A percentile compares a stretch with the other conserved stretches of the same genome.
phyloP scores from a whole-genome alignment of 92 coral and sea anemone species.

The Desmophyllum pertusum region DNA sequence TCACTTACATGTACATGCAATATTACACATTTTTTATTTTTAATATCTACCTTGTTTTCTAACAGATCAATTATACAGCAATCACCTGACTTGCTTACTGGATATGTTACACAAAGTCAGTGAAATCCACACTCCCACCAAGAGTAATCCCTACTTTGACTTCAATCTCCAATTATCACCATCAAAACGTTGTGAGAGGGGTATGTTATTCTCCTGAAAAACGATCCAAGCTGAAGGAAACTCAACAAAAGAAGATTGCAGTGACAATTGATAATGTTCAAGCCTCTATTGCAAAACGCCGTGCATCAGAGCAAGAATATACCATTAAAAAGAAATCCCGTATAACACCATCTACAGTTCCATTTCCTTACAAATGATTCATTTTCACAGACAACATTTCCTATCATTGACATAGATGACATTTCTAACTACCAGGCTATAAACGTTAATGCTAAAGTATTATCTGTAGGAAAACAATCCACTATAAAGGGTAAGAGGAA shows the following conservation, averaged over 20 bases:
- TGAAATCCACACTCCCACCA: conserved; percentile 33
- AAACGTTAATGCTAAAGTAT: conserved; percentile 20
- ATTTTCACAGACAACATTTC: conserved; percentile 32
- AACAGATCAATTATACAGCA: no score
- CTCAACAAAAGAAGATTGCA: no score
- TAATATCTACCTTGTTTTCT: no score
- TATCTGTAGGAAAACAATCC: conserved; percentile 36
- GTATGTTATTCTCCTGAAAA: no score
- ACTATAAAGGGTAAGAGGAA: conserved; percentile 30
- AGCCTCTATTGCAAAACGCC: neutral
- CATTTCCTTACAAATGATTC: conserved; percentile 33
- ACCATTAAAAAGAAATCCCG: conserved; percentile 39
- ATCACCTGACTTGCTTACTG: no score
- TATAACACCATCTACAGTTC: conserved; percentile 33
- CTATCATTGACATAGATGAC: conserved; percentile 25
- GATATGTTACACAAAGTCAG: conserved; percentile 52
- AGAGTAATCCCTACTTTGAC: conserved; percentile 9
- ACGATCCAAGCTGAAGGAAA: no score
- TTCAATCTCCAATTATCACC: neutral
- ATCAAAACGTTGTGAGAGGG: neutral
- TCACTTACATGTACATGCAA: no score
- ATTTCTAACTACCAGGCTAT: conserved; percentile 40
- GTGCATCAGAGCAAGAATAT: conserved; percentile 46
- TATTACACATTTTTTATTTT: no score
- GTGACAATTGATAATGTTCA: no score